Evolutionary conservation across 2,113 vertebrate genomes (phyloP).

Genomic region (Tragulus kanchil): DNA sequence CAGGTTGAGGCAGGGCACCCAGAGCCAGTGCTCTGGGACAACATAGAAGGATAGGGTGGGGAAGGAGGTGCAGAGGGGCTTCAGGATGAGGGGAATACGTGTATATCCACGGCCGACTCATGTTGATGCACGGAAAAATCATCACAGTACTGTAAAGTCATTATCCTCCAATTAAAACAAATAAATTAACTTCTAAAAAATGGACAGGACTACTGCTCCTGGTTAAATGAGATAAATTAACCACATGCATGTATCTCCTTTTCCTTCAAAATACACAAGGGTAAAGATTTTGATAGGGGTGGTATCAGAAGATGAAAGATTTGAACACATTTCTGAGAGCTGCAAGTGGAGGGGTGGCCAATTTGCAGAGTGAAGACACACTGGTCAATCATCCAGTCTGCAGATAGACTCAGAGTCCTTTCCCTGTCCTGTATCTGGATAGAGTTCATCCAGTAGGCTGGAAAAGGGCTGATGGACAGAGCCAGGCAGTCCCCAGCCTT

Average conservation of each 20-base stretch:
- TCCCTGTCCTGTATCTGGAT: neutral
- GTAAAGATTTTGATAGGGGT: neutral
- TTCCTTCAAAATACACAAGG: neutral
- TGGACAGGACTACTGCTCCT: neutral
- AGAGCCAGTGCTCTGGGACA: no score
- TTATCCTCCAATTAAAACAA: neutral
- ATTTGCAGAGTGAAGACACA: neutral
- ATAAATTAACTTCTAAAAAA: neutral
- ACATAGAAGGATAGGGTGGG: no score
- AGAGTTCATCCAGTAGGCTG: accelerated
- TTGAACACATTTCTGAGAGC: neutral
- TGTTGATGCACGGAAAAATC: no score
- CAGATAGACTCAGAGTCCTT: neutral
- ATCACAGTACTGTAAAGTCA: neutral
- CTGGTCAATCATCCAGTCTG: neutral
- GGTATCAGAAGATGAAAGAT: neutral
- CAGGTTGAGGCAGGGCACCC: neutral
- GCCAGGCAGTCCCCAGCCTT: no score
- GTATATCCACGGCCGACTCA: no score
- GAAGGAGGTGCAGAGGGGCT: no score
- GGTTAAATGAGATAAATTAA: neutral
- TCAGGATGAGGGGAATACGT: no score
- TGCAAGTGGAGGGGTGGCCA: neutral
- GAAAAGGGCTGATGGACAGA: neutral
- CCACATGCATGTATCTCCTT: neutral